Percentiles rank a stretch among this genome's conserved stretches.
Conservation (phyloP, 2,113 vertebrate species). For the Sterrhoptilus dennistouni region DNA sequence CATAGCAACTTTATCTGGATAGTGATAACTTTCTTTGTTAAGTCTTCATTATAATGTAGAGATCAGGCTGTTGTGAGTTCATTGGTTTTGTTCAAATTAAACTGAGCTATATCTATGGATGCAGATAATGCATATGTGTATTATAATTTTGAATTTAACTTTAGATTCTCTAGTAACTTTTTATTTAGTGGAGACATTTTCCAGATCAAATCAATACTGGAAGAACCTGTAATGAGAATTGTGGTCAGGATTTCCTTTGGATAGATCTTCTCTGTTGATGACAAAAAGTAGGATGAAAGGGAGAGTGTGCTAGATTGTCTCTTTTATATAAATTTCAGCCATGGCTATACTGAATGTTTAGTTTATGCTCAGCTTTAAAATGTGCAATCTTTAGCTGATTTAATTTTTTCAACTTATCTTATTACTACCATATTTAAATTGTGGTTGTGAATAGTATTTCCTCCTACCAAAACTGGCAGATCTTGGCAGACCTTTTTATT, state of each 20-base stretch:
- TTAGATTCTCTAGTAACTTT: not conserved
- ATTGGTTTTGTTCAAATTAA: not conserved
- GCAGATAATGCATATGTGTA: not conserved
- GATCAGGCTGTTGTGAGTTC: fast-evolving
- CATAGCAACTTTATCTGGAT: not conserved
- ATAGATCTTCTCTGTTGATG: not conserved
- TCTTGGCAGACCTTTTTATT: not conserved
- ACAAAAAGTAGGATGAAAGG: not conserved
- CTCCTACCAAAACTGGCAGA: not conserved
- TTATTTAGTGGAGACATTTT: not conserved
- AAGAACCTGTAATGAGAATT: not conserved
- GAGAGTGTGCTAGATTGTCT: not conserved
- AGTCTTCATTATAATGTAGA: not conserved
- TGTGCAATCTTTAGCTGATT: not conserved
- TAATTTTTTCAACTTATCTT: not conserved
- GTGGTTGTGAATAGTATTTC: not conserved
- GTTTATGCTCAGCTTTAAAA: not conserved
- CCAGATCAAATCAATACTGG: not conserved
- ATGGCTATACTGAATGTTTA: not conserved
- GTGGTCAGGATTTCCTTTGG: not conserved
- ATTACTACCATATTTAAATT: not conserved
- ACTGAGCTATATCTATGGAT: not conserved
- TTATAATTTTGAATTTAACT: not conserved
- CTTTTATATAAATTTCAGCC: not conserved
- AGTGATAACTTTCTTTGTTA: not conserved